Evolutionary conservation across 2,113 vertebrate species (phyloP), one percentile per base, ranked within the genome.

Genomic region (Neogobius melanostomus): DNA sequence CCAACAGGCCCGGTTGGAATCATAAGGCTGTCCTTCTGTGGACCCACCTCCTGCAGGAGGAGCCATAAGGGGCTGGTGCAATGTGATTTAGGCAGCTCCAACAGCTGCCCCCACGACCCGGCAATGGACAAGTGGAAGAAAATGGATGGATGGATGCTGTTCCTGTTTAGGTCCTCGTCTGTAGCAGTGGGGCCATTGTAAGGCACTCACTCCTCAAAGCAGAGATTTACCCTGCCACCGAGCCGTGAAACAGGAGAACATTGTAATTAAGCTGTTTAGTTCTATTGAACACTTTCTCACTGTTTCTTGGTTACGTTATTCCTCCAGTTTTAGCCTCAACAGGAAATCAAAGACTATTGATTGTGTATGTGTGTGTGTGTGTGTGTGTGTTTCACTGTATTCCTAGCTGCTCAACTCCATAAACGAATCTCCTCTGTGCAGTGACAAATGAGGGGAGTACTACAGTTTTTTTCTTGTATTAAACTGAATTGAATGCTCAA

Each of bases 271-370:
- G 67, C 67, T 5, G 49, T 74, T 80, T 82, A 74, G 73, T 75
- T 36, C 28, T 76, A 73, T 71, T 64, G 57, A 74, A 45, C 64
- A 28, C 54, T 36, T 43, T 61, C 48, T 56, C 56, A 12, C 53
- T 36, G 69, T 8, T 56, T 54, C 71, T 63, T 68, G 67, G 71
- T 80, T 65, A 36, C 81, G 77, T 87, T 75, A 53, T 66, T 78
- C 66, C 36, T 79, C 59, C 46, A 71, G 9, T 67, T 76, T 44
- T 8, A n/a, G 66, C 70, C 52, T 74, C 45, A 66, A 68, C 36
- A 69, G 64, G 66, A 85, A 79, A 80, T 87, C 71, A 72, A 82
- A 79, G 52, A 0, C 11, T 65, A 79, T 84, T 56, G 75, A 84
- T 85, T 21, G 53, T 17, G 5, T 0, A 10, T 71, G 56, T 64